These are phyloP conservation scores for Dicycla oo DNA, from an alignment of 2,888 invertebrate species.

Conservation along the genomic window DNA sequence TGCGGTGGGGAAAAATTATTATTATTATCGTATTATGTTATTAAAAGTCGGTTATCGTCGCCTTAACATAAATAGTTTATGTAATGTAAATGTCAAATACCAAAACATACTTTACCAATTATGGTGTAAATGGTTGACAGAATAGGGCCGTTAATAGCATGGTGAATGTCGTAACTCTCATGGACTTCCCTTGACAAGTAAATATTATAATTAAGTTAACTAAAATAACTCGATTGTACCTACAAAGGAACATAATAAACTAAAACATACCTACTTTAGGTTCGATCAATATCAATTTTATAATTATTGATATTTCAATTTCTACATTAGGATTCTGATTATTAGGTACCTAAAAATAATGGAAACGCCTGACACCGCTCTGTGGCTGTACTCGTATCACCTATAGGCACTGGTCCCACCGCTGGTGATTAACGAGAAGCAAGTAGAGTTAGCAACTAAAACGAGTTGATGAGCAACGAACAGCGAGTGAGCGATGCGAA, in stretches of 20 bases:
- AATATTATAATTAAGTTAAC: conserved; percentile 12
- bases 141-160: neutral
- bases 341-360: neutral
- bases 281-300: conserved; percentile 5
- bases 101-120: neutral
- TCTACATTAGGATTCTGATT: neutral
- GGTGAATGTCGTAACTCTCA: neutral
- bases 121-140: neutral
- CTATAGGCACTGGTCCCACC: neutral
- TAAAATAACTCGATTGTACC: conserved; percentile 7
- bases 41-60: too few species aligned
- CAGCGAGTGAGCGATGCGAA: neutral
- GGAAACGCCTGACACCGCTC: neutral
- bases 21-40: too few species aligned
- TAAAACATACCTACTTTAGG: neutral
- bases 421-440: neutral
- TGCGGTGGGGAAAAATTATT: too few species aligned
- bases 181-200: neutral
- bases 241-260: conserved; percentile 11
- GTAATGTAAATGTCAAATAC: neutral
- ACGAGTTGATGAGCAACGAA: neutral
- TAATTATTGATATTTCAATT: conserved; percentile 19
- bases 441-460: neutral
- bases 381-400: neutral
- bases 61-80: too few species aligned